A percentile compares a stretch with the other conserved stretches of the same genome.
These are phyloP conservation scores for Poecilobothrus nobilitatus DNA, from an alignment of 2,888 invertebrate species.

Conservation along the genomic window DNA sequence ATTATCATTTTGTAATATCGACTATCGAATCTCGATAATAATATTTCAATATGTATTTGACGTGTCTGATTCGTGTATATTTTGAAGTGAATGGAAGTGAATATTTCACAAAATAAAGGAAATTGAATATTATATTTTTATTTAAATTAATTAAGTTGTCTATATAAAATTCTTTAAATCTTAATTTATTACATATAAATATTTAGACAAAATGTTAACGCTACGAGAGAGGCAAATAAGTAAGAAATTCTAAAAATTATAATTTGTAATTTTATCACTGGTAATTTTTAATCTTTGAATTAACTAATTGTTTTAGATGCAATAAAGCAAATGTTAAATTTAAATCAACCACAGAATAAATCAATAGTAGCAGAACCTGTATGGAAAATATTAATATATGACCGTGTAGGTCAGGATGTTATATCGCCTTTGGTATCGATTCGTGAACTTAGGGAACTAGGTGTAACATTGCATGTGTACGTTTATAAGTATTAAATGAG, in stretches of 20 bases:
- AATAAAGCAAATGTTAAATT: constrained; percentile 89
- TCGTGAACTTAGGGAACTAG: constrained; percentile 88
- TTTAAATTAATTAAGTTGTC: too few relatives aligned
- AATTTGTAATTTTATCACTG: not conserved
- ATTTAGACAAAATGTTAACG: constrained; percentile 49
- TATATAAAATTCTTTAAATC: too few relatives aligned
- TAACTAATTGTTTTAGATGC: constrained; percentile 57
- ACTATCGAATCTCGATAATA: too few relatives aligned
- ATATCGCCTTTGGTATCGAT: constrained; percentile 94
- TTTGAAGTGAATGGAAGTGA: too few relatives aligned
- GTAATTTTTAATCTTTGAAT: not conserved
- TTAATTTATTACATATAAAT: too few relatives aligned
- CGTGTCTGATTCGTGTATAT: too few relatives aligned
- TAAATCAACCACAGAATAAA: constrained; percentile 74
- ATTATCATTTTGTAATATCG: too few relatives aligned
- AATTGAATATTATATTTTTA: too few relatives aligned
- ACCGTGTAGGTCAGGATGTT: constrained; percentile 94
- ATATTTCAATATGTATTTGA: too few relatives aligned
- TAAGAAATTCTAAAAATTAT: constrained; percentile 38
- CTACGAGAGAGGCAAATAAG: constrained; percentile 65
- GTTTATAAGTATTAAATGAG: constrained; percentile 32
- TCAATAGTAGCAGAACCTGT: constrained; percentile 74
- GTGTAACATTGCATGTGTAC: constrained; percentile 96
- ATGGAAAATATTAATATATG: constrained; percentile 95
- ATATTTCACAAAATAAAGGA: too few relatives aligned